phyloP scores from a whole-genome alignment of 92 coral and sea anemone species.

The Micromussa lordhowensis region DNA sequence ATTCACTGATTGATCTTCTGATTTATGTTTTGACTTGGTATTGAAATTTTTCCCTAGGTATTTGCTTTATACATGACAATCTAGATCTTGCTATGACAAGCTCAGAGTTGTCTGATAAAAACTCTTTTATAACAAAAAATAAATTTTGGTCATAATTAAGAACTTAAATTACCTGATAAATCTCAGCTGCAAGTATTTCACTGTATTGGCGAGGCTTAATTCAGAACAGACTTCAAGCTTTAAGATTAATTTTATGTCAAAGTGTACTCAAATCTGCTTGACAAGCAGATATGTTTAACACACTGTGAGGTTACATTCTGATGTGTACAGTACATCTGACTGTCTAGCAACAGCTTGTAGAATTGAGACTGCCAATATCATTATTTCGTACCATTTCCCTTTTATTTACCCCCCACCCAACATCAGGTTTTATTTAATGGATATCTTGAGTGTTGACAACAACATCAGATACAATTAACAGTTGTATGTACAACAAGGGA shows the following conservation, averaged over 20 bases:
- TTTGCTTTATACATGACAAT: background rate
- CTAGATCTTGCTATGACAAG: no score
- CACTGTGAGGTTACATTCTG: background rate
- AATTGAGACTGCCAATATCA: no score
- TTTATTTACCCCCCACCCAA: background rate
- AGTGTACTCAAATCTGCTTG: background rate
- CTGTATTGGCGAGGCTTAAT: background rate
- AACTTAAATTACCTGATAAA: no score
- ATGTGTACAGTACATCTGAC: background rate
- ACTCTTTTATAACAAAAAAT: no score
- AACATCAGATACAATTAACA: background rate
- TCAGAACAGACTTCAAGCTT: background rate
- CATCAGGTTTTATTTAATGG: background rate
- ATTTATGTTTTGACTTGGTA: background rate
- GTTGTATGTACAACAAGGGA: background rate
- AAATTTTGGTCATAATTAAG: no score
- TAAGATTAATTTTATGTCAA: background rate
- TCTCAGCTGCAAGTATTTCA: background rate
- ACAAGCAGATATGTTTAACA: background rate
- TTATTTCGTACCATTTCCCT: background rate
- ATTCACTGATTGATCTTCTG: background rate
- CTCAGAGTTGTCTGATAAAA: no score
- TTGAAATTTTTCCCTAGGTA: background rate
- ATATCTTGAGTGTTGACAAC: background rate
- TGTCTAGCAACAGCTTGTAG: background rate